Evolutionary conservation across 2,797 vertebrate genomes (phyloP), one percentile per base, ranked within the genome.

Genomic region (Epinephelus coioides): DNA sequence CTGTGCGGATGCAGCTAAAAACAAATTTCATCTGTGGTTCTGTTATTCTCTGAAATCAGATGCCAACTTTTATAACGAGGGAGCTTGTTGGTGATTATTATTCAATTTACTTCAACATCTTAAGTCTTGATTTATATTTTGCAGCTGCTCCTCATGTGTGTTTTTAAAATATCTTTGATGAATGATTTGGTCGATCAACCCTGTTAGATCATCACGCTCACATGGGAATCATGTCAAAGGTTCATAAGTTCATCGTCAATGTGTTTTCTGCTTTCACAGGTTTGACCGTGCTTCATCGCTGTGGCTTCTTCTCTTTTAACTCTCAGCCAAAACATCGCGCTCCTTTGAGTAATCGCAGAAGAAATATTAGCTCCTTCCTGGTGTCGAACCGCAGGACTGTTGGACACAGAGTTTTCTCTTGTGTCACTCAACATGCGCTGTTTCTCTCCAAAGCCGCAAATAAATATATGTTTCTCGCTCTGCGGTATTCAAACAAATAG

Each of bases 221-320:
- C 1, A 30, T 15, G 54, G 19, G 34, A 63, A 1, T 66, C 46
- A 43, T 7, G 40, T 23, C 13, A n/a, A 18, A 49, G 18, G 65
- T 87, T 87, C 65, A 66, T 0, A 21, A 72, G 72, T 87, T 81
- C 23, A 68, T 50, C 7, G 50, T 51, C 30, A 38, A 54, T 66
- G 54, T 74, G 60, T 65, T 71, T 76, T 25, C 60, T 30, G 60
- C 14, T 50, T 44, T 50, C 4, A 17, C 55, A 47, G 60, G 55
- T 69, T 56, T 60, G 30, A 46, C 25, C 51, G 63, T 54, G 50
- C 27, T 57, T 40, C 56, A 21, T 59, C 9, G 18, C 57, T 21
- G 21, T 12, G 27, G 30, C 61, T 54, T n/a, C 47, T 1, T 15
- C 6, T 59, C 78, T 69, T 83, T 63, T 5, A 66, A 66, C 44